Evolutionary conservation across 2,113 vertebrate species (phyloP), one percentile per base, ranked within the genome.

Genomic region (Indicator indicator): DNA sequence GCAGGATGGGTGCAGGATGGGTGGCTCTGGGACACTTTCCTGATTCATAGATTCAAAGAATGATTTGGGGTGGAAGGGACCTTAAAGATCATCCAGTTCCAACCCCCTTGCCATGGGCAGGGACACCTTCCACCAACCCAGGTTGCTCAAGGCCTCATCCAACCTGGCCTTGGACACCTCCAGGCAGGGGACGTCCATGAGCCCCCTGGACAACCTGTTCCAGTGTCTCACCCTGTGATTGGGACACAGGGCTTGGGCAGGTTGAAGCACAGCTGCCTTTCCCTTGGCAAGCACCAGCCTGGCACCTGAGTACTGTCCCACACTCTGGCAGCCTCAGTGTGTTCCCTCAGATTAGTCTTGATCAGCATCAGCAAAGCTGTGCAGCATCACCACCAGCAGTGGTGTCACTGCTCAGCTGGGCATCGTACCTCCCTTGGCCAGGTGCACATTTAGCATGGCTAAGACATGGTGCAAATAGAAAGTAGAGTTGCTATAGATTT

Each of bases 381-480:
- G 0, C 10, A 12, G 59, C 54, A 72, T 6, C 15, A 8, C 12
- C 58, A 54, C 1, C 2, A 2, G 44, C 0, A 0, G 32, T n/a
- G 38, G 19, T 63, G 63, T 4, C 24, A 2, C 24, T 3, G 9
- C 63, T 62, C 75, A 44, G 81, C 15, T 9, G 6, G 42, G 38
- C 12, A 2, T 16, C 42, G 14, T 19, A 9, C 6, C n/a, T 16
- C 18, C 33, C 44, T 24, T 40, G 67, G 24, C 33, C 15, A 26
- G 59, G 23, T 11, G 30, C 36, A 18, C 32, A 74, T 11, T 32
- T 33, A 16, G 48, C 77, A 48, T 1, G 7, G 48, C 8, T 13
- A 75, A 30, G 4, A 19, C 7, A 33, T 12, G 13, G 46, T 76
- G 64, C 40, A 93, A 46, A 76, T 0, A 77, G 33, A 4, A 3